Conservation (phyloP, 2,113 vertebrate species). For the Xenopus borealis region DNA sequence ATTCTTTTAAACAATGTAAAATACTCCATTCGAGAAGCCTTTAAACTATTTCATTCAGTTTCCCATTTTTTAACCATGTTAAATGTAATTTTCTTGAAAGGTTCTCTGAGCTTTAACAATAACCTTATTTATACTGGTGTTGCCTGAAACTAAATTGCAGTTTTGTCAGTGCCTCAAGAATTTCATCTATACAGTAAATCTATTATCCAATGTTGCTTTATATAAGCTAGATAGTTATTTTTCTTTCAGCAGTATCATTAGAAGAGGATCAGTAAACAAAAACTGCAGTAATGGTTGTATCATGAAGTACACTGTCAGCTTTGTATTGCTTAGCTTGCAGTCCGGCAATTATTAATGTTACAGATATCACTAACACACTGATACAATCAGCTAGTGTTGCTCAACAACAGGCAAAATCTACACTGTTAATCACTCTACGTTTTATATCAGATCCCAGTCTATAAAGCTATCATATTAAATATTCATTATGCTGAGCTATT, state of each 20-base stretch:
- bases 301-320: conserved; percentile 2
- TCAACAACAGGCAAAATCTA: neutral
- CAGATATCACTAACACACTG: neutral
- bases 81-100: conserved; percentile 14
- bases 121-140: conserved; percentile 44
- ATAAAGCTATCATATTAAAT: too few relatives aligned
- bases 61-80: conserved; percentile 29
- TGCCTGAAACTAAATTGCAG: conserved; percentile 47
- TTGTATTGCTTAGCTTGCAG: neutral
- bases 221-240: conserved; percentile 40
- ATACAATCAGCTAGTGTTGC: neutral
- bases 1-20: neutral
- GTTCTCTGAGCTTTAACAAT: conserved; percentile 27
- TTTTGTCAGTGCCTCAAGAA: conserved; percentile 49
- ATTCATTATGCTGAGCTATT: too few relatives aligned
- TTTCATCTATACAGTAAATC: conserved; percentile 50
- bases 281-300: neutral
- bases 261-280: neutral
- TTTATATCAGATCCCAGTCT: too few relatives aligned
- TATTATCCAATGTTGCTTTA: conserved; percentile 44
- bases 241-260: conserved; percentile 32
- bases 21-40: neutral
- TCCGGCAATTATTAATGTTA: neutral
- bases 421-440: neutral
- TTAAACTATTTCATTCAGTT: neutral